A percentile compares a stretch with the other conserved stretches of the same genome.
phyloP scores from a whole-genome alignment of 23 tunicate genomes.

The Trididemnum nubilum region DNA sequence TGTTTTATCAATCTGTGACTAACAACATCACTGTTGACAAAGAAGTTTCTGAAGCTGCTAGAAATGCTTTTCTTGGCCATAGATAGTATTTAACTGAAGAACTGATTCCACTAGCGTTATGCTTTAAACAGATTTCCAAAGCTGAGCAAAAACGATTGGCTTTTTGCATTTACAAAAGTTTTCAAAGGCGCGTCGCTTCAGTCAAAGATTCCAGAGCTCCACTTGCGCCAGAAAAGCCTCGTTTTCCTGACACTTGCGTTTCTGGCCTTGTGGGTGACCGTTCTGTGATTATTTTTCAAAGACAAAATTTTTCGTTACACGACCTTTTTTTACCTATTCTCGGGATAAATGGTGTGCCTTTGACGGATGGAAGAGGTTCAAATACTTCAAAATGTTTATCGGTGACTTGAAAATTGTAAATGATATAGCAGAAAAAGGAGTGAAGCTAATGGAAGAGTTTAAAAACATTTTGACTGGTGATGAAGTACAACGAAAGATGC shows the following conservation, averaged over 20 bases:
- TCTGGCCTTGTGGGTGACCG: background rate
- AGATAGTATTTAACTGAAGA: background rate
- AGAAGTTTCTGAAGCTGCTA: background rate
- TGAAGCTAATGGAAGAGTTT: no score
- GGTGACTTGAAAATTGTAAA: no score
- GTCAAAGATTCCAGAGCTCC: background rate
- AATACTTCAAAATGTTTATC: no score
- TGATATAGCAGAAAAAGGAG: no score
- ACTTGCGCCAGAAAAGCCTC: background rate
- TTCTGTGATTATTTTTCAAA: background rate
- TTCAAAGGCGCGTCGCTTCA: background rate
- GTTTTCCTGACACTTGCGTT: background rate
- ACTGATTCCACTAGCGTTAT: background rate
- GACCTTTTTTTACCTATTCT: no score
- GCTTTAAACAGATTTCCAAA: background rate
- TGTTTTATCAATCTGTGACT: background rate
- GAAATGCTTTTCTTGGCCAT: background rate
- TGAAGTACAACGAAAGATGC: no score
- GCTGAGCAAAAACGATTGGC: background rate
- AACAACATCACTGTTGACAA: background rate
- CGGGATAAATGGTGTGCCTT: no score
- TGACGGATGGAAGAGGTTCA: no score
- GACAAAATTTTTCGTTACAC: no score
- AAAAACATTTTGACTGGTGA: no score
- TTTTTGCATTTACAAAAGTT: background rate